Percentiles rank a stretch among this genome's conserved stretches.
These are phyloP conservation scores for Malurus splendens DNA, from an alignment of 2,797 vertebrate genomes.

Conservation along the genomic window DNA sequence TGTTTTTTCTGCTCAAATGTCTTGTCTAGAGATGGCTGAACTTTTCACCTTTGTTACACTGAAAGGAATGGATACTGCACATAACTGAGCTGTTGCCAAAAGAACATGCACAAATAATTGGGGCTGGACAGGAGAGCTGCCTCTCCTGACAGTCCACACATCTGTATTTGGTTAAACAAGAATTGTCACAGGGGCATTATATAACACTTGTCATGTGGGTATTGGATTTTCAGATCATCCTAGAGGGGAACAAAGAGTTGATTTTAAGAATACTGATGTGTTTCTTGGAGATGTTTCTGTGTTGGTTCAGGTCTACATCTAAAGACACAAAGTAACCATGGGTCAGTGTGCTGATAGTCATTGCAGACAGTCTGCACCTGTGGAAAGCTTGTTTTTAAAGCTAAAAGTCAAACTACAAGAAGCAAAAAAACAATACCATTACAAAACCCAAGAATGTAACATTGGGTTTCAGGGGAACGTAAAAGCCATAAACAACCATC, in stretches of 20 bases:
- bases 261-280: constrained; percentile 20
- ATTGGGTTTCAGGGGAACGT: background rate
- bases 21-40: constrained; percentile 30
- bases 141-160: constrained; percentile 32
- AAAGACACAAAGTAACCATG: background rate
- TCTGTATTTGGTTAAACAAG: constrained; percentile 48
- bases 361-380: background rate
- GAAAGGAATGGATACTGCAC: constrained; percentile 32
- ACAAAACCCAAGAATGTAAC: background rate
- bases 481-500: background rate
- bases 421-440: background rate
- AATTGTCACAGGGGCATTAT: constrained; percentile 49
- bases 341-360: background rate
- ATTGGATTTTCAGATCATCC: constrained; percentile 35
- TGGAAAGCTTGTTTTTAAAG: background rate
- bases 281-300: constrained; percentile 29
- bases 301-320: background rate
- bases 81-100: constrained; percentile 48
- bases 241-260: constrained; percentile 14
- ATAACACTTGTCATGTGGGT: constrained; percentile 37
- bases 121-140: constrained; percentile 23
- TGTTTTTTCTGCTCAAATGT: background rate
- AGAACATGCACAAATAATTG: constrained; percentile 38
- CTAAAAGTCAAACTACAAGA: constrained; percentile 11
- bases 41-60: constrained; percentile 27